Base-by-base conservation (phyloP, 2,113 vertebrate genomes). In the Sceloporus undulatus region DNA sequence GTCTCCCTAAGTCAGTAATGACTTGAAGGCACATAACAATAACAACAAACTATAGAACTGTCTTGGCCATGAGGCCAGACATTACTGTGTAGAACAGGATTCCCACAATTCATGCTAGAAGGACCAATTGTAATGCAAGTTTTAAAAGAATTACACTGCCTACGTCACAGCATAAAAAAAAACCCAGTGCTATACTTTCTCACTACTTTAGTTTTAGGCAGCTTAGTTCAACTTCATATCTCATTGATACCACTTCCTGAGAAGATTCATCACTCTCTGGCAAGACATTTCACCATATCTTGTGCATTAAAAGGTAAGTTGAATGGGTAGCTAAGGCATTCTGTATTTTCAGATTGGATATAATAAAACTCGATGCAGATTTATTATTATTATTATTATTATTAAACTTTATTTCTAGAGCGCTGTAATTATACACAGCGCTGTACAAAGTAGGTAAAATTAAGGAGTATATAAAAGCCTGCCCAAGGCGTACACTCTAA, bases 191-290 rank as follows among this genome's bases (percentile, higher is more conserved):
- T 27, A 5, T n/a, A 34, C 6, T 82, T 85, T 25, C 21, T 54
- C 48, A 71, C 5, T 21, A 18, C 34, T 29, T 16, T 42, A 71
- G 14, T 82, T 65, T 11, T 65, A 6, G 71, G 52, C 70, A 42
- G 62, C 29, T 54, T 70, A 48, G 42, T 11, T 82, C 70, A 76
- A 16, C 27, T 38, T 10, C 9, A 40, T 71, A 65, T 62, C 59
- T 62, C 59, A 62, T 62, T 2, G 10, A 59, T 90, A 83, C 75
- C 93, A 92, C 93, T 92, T 92, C 88, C 86, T 48, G 42, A 87
- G 90, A 62, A 1, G 71, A 54, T 70, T 76, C 77, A 40, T 68
- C 79, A 29, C 4, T 18, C 42, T 2, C 77, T 16, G 81, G 75
- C 85, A 82, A 92, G 93, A 91, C 73, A n/a, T 16, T 87, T 86